Base-by-base conservation (phyloP, 2,113 vertebrate species). In the Pangasianodon hypophthalmus region DNA sequence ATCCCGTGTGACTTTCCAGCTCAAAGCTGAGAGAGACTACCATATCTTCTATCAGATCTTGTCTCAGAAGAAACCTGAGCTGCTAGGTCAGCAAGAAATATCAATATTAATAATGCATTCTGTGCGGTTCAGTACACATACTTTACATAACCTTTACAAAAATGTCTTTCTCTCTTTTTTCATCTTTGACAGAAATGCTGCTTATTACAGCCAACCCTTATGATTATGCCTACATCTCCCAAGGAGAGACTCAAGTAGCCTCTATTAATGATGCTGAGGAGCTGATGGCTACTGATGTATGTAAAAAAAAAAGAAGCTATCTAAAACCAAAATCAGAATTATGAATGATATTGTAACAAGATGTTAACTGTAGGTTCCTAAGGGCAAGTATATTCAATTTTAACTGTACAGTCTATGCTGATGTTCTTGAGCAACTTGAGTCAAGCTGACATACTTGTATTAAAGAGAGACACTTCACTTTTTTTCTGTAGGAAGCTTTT, bases 21-120 rank as follows among this genome's bases (percentile, higher is more conserved):
- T 98, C 48, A 97, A 96, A 92, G 96, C 97, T 93, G 97, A 98
- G 94, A 97, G 98, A 91, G 98, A 97, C 90, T 98, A 98, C 77
- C 97, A 98, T 90, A 98, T 98, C 93, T 98, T 98, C 95, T 98
- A 98, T 92, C 97, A 98, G 94, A 98, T 98, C 92, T 94, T 97
- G 87, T 98, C 97, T 62, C 97, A 97, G 48, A 96, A 94, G 94
- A 98, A 97, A 93, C 97, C 97, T 0, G 97, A 98, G 88, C 95
- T 98, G 64, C 95, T 98, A 64, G 97, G 97, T 98, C 46, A 88
- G 60, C 32, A 58, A 89, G 44, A 84, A 8, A 80, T 10, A 54
- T 69, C 32, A 10, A 52, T 32, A 18, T 18, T 2, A 29, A 87
- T 62, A 58, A 62, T 29, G 46, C 26, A 52, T 6, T 14, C 9